phyloP scores from a whole-genome alignment of 2,113 vertebrate species.

The Erythrolamprus reginae region DNA sequence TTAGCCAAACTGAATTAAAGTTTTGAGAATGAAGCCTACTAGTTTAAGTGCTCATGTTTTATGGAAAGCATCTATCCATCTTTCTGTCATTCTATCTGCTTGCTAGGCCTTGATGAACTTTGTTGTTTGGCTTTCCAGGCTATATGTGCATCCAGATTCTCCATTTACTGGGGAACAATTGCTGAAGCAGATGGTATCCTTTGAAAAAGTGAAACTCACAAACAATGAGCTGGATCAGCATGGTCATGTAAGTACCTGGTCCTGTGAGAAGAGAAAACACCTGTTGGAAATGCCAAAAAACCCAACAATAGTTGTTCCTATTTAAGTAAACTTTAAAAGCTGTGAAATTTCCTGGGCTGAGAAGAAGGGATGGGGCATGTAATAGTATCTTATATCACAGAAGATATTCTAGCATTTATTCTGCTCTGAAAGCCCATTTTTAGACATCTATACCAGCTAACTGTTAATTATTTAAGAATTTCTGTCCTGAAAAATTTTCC shows the following conservation, averaged over 20 bases:
- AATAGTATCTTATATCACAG: background rate
- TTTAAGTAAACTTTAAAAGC: background rate
- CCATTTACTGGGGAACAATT: slow-evolving; percentile 95
- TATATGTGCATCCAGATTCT: slow-evolving; percentile 96
- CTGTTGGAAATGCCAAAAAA: background rate
- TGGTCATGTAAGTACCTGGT: slow-evolving; percentile 82
- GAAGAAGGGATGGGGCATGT: background rate
- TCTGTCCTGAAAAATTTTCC: background rate
- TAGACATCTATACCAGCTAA: background rate
- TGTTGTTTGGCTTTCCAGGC: slow-evolving; percentile 63
- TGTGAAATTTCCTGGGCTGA: background rate
- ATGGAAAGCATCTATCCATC: background rate
- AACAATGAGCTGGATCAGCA: slow-evolving; percentile 98
- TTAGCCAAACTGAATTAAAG: background rate
- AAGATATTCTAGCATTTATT: background rate
- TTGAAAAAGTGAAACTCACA: slow-evolving; percentile 98
- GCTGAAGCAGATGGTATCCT: slow-evolving; percentile 98
- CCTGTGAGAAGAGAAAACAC: background rate
- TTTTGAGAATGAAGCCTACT: fast-evolving
- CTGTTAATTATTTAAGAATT: background rate
- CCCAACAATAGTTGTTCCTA: background rate
- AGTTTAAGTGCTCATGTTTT: background rate
- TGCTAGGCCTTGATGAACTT: background rate
- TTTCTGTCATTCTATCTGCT: background rate
- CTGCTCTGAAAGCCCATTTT: background rate